Evolutionary conservation across 1,140 invertebrate species (phyloP), one percentile per base, ranked within the genome.

Genomic region (Calosoma granatense): DNA sequence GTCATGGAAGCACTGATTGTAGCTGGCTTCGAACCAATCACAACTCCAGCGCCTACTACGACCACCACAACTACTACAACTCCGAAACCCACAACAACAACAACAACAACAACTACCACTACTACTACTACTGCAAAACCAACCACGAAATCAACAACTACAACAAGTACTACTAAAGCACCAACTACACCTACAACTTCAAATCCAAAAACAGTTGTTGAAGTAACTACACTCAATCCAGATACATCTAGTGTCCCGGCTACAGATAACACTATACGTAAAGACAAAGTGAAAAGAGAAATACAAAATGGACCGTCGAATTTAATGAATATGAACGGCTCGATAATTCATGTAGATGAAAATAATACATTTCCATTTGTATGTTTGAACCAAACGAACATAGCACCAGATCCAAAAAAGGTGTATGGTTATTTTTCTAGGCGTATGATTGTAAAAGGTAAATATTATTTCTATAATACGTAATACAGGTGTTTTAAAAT

Each of bases 1-100:
- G 71, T 74, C n/a, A 69, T 89, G 53, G 85, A 88, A 71, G 83
- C 80, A 1, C 70, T 89, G 51, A 76, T 89, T 6, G 73, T 86
- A 14, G 84, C 80, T 4, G 83, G 84, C 6, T 82, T 81, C 62
- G 78, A 83, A 36, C 77, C 78, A 9, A 70, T 81, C 39, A 79
- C 80, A 19, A 79, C 82, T 30, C 72, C 82, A 14, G 78, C 80
- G 22, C 76, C 80, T 19, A 74, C 76, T 0, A 76, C 81, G 0
- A 77, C 79, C 1, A 79, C 80, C 0, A 80, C 82, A 0, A 76
- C 79, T 0, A 67, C 71, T 0, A 70, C 76, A 0, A 70, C 65
- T 0, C 69, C 65, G 23, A 66, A 65, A 15, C 59, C 61, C 30
- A 61, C 65, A 17, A 56, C 58, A 20, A 36, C 55, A 21, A 56